phyloP scores from a whole-genome alignment of 2,888 invertebrate species.

The Drosophila setosimentum region DNA sequence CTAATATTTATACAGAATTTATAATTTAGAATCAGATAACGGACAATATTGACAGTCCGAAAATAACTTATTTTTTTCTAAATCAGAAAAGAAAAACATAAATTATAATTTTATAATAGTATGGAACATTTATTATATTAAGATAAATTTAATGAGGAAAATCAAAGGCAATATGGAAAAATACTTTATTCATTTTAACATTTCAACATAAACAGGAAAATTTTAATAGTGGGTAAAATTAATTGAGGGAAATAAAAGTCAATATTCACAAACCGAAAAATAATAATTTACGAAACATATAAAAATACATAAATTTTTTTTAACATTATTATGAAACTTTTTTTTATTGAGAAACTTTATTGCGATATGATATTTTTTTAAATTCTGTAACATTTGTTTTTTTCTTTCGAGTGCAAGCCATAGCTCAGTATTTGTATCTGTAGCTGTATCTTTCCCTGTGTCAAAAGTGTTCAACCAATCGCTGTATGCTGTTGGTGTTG shows the following conservation, averaged over 20 bases:
- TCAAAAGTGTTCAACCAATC: constrained; percentile 42
- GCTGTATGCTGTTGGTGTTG: constrained; percentile 12
- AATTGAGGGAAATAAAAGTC: not conserved
- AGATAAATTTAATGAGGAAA: not conserved
- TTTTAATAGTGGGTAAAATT: not conserved
- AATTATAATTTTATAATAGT: not conserved
- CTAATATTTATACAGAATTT: not conserved
- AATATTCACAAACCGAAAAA: not conserved
- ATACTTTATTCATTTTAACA: not conserved
- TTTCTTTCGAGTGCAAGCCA: not conserved
- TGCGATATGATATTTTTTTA: not conserved
- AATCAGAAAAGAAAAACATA: not conserved
- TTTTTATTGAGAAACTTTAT: not conserved
- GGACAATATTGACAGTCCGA: not conserved
- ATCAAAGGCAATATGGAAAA: not conserved
- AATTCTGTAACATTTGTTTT: not conserved
- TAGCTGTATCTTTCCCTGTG: constrained; percentile 26
- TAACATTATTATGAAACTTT: not conserved
- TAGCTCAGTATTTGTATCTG: constrained; percentile 4
- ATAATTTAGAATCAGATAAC: not conserved
- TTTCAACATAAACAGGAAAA: not conserved
- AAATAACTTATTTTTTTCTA: not conserved
- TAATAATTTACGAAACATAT: not conserved
- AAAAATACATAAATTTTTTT: not conserved
- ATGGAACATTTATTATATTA: not conserved